A percentile compares a stretch with the other conserved stretches of the same genome.
phyloP scores from a whole-genome alignment of 2,113 vertebrate genomes.

The Aldabrachelys gigantea region DNA sequence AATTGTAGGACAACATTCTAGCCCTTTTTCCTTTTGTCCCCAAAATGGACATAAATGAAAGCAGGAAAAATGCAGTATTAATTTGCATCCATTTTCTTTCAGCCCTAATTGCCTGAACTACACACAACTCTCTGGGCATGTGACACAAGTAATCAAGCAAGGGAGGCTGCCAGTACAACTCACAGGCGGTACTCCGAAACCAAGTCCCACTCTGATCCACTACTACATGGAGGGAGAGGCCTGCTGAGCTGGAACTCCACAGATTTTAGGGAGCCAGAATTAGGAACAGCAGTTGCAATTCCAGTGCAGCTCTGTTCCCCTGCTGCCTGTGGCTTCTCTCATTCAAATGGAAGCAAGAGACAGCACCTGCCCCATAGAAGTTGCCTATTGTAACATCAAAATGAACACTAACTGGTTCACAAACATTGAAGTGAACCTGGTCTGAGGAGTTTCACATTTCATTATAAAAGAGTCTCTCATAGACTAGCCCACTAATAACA shows the following conservation, averaged over 20 bases:
- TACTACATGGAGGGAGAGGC: neutral
- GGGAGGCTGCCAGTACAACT: neutral
- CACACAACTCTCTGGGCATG: neutral
- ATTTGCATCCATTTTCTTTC: neutral
- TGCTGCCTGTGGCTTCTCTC: neutral
- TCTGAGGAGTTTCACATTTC: neutral
- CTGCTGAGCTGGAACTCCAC: neutral
- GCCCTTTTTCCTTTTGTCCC: neutral
- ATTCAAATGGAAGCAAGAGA: neutral
- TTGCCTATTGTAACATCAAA: neutral
- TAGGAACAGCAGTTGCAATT: neutral
- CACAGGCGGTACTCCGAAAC: neutral
- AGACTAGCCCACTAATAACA: neutral
- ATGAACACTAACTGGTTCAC: rapidly evolving
- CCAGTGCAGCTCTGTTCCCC: rapidly evolving
- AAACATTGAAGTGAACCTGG: neutral
- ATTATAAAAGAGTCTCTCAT: neutral
- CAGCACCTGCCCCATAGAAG: rapidly evolving
- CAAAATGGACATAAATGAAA: neutral
- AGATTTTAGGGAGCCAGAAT: neutral
- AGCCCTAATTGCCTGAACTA: neutral
- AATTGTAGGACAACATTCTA: neutral
- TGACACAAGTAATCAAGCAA: neutral
- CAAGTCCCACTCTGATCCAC: neutral
- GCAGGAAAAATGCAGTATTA: neutral